These are phyloP conservation scores for Peromyscus leucopus DNA, from an alignment of 2,113 vertebrate genomes.

Conservation along the genomic window DNA sequence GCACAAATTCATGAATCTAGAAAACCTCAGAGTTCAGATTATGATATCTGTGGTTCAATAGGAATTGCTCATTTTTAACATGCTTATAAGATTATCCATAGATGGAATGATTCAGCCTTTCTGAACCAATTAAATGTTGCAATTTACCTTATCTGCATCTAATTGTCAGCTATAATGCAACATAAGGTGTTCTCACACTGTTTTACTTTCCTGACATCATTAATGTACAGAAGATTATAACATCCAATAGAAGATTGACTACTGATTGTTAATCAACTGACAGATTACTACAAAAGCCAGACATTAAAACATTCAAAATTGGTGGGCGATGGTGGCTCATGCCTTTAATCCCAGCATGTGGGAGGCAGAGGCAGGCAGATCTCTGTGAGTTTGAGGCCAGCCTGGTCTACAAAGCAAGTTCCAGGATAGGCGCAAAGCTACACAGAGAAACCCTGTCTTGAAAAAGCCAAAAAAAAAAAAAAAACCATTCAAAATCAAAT, in stretches of 20 bases:
- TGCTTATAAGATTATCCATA: not conserved
- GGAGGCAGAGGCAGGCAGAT: too few species aligned
- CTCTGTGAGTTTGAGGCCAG: too few species aligned
- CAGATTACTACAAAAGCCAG: not conserved
- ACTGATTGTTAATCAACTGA: not conserved
- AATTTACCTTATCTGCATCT: conserved; percentile 4
- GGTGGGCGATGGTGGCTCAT: not conserved
- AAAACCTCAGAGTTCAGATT: not conserved
- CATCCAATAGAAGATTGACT: not conserved
- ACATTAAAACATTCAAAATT: not conserved
- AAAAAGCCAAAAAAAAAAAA: too few species aligned
- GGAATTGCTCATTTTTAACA: not conserved
- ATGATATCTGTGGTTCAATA: not conserved
- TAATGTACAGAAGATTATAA: not conserved
- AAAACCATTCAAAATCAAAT: too few species aligned
- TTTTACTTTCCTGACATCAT: not conserved
- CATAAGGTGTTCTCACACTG: not conserved
- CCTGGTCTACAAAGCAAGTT: too few species aligned
- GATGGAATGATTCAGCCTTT: not conserved
- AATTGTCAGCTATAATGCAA: not conserved
- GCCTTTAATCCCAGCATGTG: too few species aligned
- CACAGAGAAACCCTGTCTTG: too few species aligned
- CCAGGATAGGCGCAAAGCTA: too few species aligned
- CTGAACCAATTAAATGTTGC: not conserved
- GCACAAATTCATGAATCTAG: not conserved